Evolutionary conservation across 35 echinoderm and acorn worm species (phyloP).

Genomic region (Lytechinus pictus): DNA sequence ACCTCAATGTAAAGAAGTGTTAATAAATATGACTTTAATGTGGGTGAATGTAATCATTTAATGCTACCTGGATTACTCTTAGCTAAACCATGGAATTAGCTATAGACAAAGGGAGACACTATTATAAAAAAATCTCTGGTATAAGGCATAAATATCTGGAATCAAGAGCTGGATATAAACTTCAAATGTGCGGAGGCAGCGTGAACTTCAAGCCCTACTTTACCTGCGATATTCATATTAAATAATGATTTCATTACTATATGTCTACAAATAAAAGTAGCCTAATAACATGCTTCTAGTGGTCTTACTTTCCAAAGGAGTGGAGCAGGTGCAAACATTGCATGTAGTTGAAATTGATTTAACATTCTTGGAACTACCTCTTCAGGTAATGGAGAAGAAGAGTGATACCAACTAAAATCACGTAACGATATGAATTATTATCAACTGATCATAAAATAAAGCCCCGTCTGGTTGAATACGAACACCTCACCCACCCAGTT

Average conservation of each 20-base stretch:
- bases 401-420: no score
- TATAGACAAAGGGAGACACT: neutral
- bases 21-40: neutral
- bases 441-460: neutral
- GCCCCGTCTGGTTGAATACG: neutral
- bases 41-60: neutral
- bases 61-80: neutral
- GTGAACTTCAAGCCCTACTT: neutral
- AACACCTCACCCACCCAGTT: neutral
- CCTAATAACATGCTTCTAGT: no score
- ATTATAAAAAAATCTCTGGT: neutral
- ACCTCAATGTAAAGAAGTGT: neutral
- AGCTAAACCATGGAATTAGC: neutral
- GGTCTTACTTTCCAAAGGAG: no score
- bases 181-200: neutral
- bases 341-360: no score
- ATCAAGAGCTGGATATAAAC: neutral
- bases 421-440: neutral
- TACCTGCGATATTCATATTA: neutral
- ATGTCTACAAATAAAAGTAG: no score
- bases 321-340: no score
- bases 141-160: neutral
- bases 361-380: no score
- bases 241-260: no score
- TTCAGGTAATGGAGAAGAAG: no score